A percentile compares a stretch with the other conserved stretches of the same genome.
Conservation (phyloP, 2,888 invertebrate genomes). For the Meiosimyza platycephala region DNA sequence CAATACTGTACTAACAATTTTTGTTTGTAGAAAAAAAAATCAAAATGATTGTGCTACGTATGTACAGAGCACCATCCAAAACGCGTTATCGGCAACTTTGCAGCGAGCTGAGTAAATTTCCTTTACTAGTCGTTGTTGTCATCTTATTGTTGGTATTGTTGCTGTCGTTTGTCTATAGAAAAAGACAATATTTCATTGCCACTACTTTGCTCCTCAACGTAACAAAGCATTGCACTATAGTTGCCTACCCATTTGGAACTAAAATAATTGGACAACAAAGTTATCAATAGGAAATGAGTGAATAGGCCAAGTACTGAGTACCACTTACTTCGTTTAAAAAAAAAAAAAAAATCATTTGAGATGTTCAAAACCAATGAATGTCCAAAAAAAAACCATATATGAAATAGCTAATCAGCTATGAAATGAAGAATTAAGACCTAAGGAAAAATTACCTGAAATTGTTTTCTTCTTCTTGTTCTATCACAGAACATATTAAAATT, state of each 20-base stretch:
- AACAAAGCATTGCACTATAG: constrained; percentile 35
- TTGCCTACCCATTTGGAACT: background rate
- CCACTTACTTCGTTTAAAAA: too few relatives aligned
- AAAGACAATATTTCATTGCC: constrained; percentile 29
- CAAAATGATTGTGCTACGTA: background rate
- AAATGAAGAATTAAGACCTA: too few relatives aligned
- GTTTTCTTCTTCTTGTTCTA: too few relatives aligned
- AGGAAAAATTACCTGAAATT: too few relatives aligned
- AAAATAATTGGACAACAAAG: too few relatives aligned
- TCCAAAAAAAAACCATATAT: too few relatives aligned
- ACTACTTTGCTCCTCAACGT: constrained; percentile 6
- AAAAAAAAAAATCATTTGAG: too few relatives aligned
- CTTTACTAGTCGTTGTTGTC: constrained; percentile 13
- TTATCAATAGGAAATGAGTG: too few relatives aligned
- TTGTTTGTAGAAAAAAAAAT: background rate
- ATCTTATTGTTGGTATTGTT: constrained; percentile 8
- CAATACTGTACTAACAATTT: constrained; percentile 12
- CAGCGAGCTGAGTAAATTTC: constrained; percentile 25
- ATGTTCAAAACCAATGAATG: too few relatives aligned
- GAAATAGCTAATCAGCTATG: too few relatives aligned
- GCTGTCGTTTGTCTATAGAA: constrained; percentile 19
- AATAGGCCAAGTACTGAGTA: too few relatives aligned
- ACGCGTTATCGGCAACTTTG: constrained; percentile 33
- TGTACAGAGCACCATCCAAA: constrained; percentile 25
- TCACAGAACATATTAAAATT: too few relatives aligned